Percentiles rank a stretch among this genome's conserved stretches.
These are phyloP conservation scores for Coptodon rendalli DNA, from an alignment of 2,113 vertebrate species.

Conservation along the genomic window DNA sequence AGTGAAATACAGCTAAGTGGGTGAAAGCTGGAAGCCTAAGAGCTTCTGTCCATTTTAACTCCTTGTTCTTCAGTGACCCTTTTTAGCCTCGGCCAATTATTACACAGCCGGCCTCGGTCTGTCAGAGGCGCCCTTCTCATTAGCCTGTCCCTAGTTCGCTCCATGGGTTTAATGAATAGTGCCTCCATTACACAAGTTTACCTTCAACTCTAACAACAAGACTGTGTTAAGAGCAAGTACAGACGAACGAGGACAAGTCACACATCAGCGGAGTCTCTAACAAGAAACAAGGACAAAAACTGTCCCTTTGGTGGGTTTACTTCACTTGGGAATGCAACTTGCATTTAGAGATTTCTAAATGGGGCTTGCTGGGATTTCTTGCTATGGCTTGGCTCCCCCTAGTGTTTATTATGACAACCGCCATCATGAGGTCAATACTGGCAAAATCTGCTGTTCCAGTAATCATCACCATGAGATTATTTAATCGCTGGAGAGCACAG, in stretches of 20 bases:
- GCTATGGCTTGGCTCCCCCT: slow-evolving; percentile 64
- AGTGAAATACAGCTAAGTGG: slow-evolving; percentile 48
- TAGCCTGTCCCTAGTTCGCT: slow-evolving; percentile 53
- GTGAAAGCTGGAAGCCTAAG: slow-evolving; percentile 5
- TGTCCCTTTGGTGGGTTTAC: neutral
- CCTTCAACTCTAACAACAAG: slow-evolving; percentile 47
- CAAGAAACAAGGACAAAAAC: slow-evolving; percentile 27
- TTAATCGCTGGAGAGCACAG: neutral
- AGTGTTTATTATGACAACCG: slow-evolving; percentile 13
- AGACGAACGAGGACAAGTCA: slow-evolving; percentile 36
- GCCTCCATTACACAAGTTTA: slow-evolving; percentile 47
- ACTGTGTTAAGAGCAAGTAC: neutral
- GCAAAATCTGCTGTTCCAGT: neutral
- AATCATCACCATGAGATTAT: neutral
- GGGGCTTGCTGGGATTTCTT: neutral
- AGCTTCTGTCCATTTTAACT: slow-evolving; percentile 32
- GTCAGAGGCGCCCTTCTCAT: slow-evolving; percentile 61
- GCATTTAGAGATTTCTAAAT: neutral
- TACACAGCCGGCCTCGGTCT: slow-evolving; percentile 21
- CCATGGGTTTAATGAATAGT: slow-evolving; percentile 50
- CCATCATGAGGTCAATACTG: neutral
- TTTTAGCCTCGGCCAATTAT: slow-evolving; percentile 50
- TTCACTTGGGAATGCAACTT: slow-evolving; percentile 27
- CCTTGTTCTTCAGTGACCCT: slow-evolving; percentile 7
- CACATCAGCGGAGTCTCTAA: slow-evolving; percentile 61